Percentiles rank a stretch among this genome's conserved stretches.
These are phyloP conservation scores for Alligator sinensis DNA, from an alignment of 2,113 vertebrate species.

Conservation along the genomic window DNA sequence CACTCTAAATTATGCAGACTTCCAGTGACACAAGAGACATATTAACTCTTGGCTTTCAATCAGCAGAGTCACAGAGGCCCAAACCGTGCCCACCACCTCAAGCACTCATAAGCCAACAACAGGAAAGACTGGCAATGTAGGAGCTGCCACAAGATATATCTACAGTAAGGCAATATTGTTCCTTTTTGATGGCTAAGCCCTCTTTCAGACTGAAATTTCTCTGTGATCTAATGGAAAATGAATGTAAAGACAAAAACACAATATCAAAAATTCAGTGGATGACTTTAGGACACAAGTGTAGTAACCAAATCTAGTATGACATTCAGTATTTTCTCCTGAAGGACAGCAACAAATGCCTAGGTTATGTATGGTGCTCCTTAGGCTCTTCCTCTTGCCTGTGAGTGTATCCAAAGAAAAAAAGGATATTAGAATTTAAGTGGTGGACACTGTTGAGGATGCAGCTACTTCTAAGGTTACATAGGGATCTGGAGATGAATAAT, in stretches of 20 bases:
- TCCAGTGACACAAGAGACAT: not conserved
- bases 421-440: not conserved
- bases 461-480: not conserved
- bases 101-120: not conserved
- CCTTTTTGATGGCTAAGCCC: not conserved
- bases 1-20: not conserved
- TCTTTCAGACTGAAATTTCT: not conserved
- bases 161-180: not conserved
- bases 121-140: not conserved
- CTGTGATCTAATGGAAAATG: not conserved
- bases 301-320: not conserved
- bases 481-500: not conserved
- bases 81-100: not conserved
- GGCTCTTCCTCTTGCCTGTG: not conserved
- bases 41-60: not conserved
- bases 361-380: not conserved
- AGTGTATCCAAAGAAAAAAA: not conserved
- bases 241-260: not conserved
- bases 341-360: not conserved
- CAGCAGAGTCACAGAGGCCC: not conserved
- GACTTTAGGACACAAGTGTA: rapidly evolving
- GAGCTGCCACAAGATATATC: not conserved
- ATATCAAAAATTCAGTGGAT: not conserved
- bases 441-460: not conserved
- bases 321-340: not conserved